phyloP scores from a whole-genome alignment of 2,888 invertebrate genomes.

The Plusia festucae region DNA sequence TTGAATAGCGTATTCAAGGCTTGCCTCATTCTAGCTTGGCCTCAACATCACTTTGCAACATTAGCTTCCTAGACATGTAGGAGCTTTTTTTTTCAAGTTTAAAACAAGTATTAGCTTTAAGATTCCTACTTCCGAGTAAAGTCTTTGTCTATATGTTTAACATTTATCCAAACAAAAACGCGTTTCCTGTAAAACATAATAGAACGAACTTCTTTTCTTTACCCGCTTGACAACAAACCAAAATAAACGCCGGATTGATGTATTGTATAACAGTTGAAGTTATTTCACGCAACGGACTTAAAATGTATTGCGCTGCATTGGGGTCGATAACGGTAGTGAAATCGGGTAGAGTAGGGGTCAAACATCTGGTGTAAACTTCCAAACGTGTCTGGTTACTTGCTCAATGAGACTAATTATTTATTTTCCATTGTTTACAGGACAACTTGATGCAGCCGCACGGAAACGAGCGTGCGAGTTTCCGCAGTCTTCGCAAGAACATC shows the following conservation, averaged over 20 bases:
- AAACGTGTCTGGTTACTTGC: slow-evolving; percentile 38
- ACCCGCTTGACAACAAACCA: slow-evolving; percentile 72
- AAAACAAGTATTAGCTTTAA: slow-evolving; percentile 38
- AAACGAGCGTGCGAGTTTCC: slow-evolving; percentile 93
- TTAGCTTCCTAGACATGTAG: slow-evolving; percentile 76
- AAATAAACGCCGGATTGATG: slow-evolving; percentile 69
- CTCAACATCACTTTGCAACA: slow-evolving; percentile 78
- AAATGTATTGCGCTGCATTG: slow-evolving; percentile 75
- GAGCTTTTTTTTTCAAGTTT: slow-evolving; percentile 55
- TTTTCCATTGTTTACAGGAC: slow-evolving; percentile 91
- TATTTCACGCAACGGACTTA: slow-evolving; percentile 64
- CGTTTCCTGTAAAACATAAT: slow-evolving; percentile 60
- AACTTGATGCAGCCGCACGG: slow-evolving; percentile 92
- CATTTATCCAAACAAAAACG: slow-evolving; percentile 36
- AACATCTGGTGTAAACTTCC: slow-evolving; percentile 63
- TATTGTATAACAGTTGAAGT: slow-evolving; percentile 77
- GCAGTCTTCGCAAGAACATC: slow-evolving; percentile 95
- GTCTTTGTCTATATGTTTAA: slow-evolving; percentile 14
- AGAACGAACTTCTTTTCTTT: slow-evolving; percentile 66
- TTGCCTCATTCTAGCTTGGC: slow-evolving; percentile 81
- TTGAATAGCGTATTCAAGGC: slow-evolving; percentile 87
- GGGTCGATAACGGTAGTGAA: slow-evolving; percentile 76
- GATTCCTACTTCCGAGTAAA: slow-evolving; percentile 47
- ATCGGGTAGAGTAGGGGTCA: slow-evolving; percentile 71
- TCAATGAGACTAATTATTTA: slow-evolving; percentile 59